phyloP scores from a whole-genome alignment of 2,888 invertebrate species.

The Hirtodrosophila alboralis region DNA sequence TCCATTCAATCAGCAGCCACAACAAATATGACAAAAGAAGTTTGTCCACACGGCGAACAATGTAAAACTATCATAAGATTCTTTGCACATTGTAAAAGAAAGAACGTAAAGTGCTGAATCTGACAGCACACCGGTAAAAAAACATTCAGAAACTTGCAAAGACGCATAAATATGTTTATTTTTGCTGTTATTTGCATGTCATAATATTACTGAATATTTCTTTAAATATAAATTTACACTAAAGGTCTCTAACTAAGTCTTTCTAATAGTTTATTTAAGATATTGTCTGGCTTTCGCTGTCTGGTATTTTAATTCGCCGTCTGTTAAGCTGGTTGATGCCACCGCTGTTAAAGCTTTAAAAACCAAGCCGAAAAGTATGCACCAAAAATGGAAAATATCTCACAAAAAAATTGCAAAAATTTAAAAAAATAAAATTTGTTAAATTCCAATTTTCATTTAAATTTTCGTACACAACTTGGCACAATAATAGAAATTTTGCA shows the following conservation, averaged over 20 bases:
- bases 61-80: constrained; percentile 65
- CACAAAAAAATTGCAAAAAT: background rate
- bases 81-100: constrained; percentile 25
- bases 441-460: constrained; percentile 6
- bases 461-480: background rate
- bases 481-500: constrained; percentile 28
- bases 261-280: no score
- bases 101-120: background rate
- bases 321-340: no score
- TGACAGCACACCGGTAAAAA: background rate
- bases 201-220: no score
- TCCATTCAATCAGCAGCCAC: constrained; percentile 57
- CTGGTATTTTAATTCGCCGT: no score
- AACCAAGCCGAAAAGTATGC: constrained; percentile 38
- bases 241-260: no score
- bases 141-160: no score
- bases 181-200: no score
- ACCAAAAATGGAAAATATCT: background rate
- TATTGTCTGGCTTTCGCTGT: no score
- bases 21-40: constrained; percentile 32
- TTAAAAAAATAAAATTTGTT: background rate
- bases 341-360: constrained; percentile 6
- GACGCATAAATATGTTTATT: no score
- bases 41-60: constrained; percentile 57
- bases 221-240: no score